A percentile compares a stretch with the other conserved stretches of the same genome.
phyloP scores from a whole-genome alignment of 2,113 vertebrate genomes.

The Nycticorax nycticorax region DNA sequence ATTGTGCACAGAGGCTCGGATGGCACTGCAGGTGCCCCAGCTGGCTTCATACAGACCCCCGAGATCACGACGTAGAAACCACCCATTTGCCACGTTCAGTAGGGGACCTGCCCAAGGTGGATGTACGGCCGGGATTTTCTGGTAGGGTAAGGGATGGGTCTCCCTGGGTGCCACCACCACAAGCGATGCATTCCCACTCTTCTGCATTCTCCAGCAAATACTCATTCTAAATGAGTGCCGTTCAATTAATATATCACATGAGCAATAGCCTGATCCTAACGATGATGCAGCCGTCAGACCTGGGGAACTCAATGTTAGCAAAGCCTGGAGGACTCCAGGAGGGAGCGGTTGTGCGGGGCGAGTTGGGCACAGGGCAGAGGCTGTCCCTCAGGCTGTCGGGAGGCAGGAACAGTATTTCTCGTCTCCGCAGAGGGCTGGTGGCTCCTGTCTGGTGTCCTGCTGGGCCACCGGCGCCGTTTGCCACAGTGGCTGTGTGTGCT shows the following conservation, averaged over 20 bases:
- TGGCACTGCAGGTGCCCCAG: background rate
- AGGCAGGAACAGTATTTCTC: background rate
- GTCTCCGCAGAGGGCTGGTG: background rate
- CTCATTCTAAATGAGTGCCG: background rate
- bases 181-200: background rate
- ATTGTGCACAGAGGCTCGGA: background rate
- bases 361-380: fast-evolving
- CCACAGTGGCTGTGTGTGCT: background rate
- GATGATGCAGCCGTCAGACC: background rate
- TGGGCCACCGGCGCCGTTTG: background rate
- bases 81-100: background rate
- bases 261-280: background rate
- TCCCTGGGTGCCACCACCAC: background rate
- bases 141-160: background rate
- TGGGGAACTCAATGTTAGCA: background rate
- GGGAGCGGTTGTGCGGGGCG: background rate
- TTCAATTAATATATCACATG: background rate
- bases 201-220: background rate
- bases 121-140: background rate
- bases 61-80: background rate
- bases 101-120: background rate
- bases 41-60: background rate
- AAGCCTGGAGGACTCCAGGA: background rate
- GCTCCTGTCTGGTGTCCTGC: background rate
- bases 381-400: background rate